Base-by-base conservation (phyloP, 2,113 vertebrate species). In the Chaetorhynchus papuensis region DNA sequence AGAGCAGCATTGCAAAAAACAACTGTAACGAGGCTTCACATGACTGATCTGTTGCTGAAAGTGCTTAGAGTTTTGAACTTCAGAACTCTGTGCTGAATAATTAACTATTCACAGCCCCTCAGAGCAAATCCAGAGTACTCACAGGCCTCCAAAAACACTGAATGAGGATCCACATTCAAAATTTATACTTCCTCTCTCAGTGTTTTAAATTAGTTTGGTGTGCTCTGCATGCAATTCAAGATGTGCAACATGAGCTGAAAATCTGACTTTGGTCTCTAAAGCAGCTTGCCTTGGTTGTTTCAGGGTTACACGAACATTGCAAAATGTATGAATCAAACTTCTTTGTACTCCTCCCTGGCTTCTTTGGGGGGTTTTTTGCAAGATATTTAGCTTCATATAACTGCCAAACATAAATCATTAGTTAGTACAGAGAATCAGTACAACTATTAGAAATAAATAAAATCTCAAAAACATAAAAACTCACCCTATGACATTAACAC, bases 61-160 rank as follows among this genome's bases (percentile, higher is more conserved):
- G 86, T 49, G 72, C 93, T 96, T 95, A 93, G 75, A 86, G 85
- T 94, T 96, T 79, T 96, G 95, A 96, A 96, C 93, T 96, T 94
- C 90, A 97, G 93, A 96, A 94, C 90, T 63, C 54, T 0, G 26
- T 50, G 83, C 93, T 89, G 92, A 91, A 94, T 93, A 95, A 96
- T 94, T 96, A 97, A 97, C 96, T 89, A 81, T 96, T 97, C 92
- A 94, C 68, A 83, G 65, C 44, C 85, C 65, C 71, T 30, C 24
- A 1, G 3, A 52, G 65, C 68, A 49, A 52, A 49, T 30, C 11
- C 0, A 59, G 35, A 84, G 18, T 19, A 30, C 33, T 61, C 35
- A 13, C 44, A 64, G 45, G 23, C 37, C 15, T 93, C 47, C 50
- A 54, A 77, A 83, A 49, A 66, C 5, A 33, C 0, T 8, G 8